Evolutionary conservation across 2,888 invertebrate genomes (phyloP), one percentile per base, ranked within the genome.

Genomic region (Atrina japonica): DNA sequence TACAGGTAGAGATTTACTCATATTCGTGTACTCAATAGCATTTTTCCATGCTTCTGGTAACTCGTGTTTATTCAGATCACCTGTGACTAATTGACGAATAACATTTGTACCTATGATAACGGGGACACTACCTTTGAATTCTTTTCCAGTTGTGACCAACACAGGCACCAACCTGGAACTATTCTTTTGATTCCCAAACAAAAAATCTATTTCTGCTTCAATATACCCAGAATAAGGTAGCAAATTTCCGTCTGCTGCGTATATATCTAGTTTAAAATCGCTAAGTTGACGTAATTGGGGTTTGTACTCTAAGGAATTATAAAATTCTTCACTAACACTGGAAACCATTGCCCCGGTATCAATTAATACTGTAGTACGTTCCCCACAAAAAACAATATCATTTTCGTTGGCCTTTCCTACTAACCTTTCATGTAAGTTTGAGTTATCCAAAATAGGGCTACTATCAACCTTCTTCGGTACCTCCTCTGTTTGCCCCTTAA

Each of bases 161-260:
- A 35, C 35, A 35, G 35, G 35, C 6, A 35, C 35, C 11, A 11
- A 35, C 35, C 5, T 7, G 11, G 35, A 35, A 35, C 11, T 35
- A 35, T 5, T 35, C 5, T 35, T 35, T 35, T 35, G 35, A 35
- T 35, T 35, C 6, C 11, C 35, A 56, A 40, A 49, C 3, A 29
- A 47, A 6, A 60, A 23, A 2, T 23, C 6, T 25, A 49, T 25
- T 45, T 45, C 47, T 30, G 25, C 53, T 14, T 50, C 40, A 40
- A 45, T 35, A n/a, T 53, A 41, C 14, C 53, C 53, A 18, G 53
- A 53, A 53, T 52, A 64, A 14, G 53, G 45, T 2, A 53, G n/a
- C 5, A n/a, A 23, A 64, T 64, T 52, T 1, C 53, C 50, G 25
- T 41, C 52, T 21, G 55, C 55, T 21, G 30, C 16, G 25, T 29